Evolutionary conservation across 2,113 vertebrate species (phyloP).

Genomic region (Herpetotheres cachinnans): DNA sequence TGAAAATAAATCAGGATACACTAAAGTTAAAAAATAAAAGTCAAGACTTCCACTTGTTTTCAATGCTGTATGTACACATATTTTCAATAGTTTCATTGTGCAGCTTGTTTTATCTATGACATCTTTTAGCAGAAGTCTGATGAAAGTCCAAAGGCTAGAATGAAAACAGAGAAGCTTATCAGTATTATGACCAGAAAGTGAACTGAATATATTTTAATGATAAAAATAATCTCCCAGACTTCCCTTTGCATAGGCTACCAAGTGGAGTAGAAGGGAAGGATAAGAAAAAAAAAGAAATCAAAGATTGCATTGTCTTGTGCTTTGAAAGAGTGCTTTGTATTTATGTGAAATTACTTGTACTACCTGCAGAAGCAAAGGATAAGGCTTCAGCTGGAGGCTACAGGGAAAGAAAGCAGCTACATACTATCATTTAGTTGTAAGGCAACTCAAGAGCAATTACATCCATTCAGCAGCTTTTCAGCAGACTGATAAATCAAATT

Average conservation of each 20-base stretch:
- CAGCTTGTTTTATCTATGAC: not conserved
- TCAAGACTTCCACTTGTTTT: not conserved
- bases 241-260: not conserved
- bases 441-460: not conserved
- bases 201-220: not conserved
- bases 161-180: not conserved
- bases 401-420: not conserved
- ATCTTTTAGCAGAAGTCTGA: not conserved
- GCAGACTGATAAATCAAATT: not conserved
- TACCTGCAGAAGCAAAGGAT: not conserved
- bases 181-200: not conserved
- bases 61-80: not conserved
- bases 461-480: not conserved
- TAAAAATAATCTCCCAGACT: not conserved
- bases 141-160: not conserved
- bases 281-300: not conserved
- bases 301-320: not conserved
- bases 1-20: not conserved
- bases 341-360: not conserved
- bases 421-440: not conserved
- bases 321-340: not conserved
- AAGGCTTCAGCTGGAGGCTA: not conserved
- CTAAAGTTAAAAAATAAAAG: not conserved
- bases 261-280: rapidly evolving
- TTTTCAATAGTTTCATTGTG: not conserved